Base-by-base conservation (phyloP, 2,888 invertebrate species). In the Schizaphis graminum region DNA sequence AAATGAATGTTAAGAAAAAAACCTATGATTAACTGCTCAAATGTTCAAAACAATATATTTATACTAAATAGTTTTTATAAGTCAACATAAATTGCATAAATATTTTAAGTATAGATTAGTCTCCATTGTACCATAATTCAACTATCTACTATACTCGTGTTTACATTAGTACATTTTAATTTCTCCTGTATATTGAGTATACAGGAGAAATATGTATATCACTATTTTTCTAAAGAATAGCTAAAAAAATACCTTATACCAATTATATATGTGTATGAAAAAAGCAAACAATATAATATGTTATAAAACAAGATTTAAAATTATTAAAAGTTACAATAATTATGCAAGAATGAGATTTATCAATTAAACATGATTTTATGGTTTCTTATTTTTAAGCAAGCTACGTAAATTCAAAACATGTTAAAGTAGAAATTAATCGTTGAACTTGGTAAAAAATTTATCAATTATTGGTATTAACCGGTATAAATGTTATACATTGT, bases 271-370 rank as follows among this genome's bases (percentile, higher is more conserved):
- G 41, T 26, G 26, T 10, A 21, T n/a, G n/a, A 67, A 90, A 47
- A 89, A 89, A 61, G 44, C 61, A 89, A 89, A 57, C 47, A 13
- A 47, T 47, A 44, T 21, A 2, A 0, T 67, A 21, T 26, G 61
- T 67, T n/a, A n/a, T 21, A 53, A 91, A 91, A 91, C 41, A 35
- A 91, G 91, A 77, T 41, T 77, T n/a, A 49, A 87, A n/a, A 49
- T 47, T 1, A 87, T 47, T 87, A 44, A 85, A 44, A 44, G 28
- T 41, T 47, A 16, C 0, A 28, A 92, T 26, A 84, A 85, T 85
- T 44, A 91, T 5, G 47, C 11, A 35, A 11, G 47, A 61, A 86
- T 26, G 56, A 87, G 44, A 91, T 57, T n/a, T 91, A 86, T 86
- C 10, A 61, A 86, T 61, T 61, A 16, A 16, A 86, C 13, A 41